A percentile compares a stretch with the other conserved stretches of the same genome.
Evolutionary conservation across 2,888 invertebrate genomes (phyloP).

Genomic region (Boloria euphrosyne): DNA sequence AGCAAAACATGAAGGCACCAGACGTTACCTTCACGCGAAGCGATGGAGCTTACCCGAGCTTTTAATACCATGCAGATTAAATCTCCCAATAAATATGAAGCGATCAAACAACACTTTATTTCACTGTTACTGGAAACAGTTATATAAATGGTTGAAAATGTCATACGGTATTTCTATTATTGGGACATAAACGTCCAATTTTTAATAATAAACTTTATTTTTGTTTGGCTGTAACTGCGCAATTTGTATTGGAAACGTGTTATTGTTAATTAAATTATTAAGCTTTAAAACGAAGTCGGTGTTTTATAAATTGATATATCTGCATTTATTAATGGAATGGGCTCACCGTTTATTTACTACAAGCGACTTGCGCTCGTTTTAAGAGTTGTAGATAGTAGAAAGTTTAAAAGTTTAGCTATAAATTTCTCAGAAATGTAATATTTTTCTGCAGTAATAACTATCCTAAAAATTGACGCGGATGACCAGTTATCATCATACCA

Average conservation of each 20-base stretch:
- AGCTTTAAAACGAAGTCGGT: slow-evolving; percentile 10
- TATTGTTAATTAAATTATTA: slow-evolving; percentile 22
- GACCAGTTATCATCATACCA: too few species aligned
- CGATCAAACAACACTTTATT: slow-evolving; percentile 42
- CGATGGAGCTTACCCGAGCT: slow-evolving; percentile 41
- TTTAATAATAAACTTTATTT: slow-evolving; percentile 28
- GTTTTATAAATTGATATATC: slow-evolving; percentile 10
- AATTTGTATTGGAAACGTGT: slow-evolving; percentile 24
- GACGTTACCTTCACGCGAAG: slow-evolving; percentile 33
- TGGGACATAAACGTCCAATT: slow-evolving; percentile 32
- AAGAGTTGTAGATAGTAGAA: too few species aligned
- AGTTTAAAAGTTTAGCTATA: too few species aligned
- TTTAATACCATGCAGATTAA: slow-evolving; percentile 46
- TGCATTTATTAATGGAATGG: slow-evolving; percentile 10
- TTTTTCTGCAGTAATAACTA: too few species aligned
- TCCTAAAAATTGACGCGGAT: too few species aligned
- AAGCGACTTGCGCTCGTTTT: background rate
- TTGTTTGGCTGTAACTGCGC: slow-evolving; percentile 16
- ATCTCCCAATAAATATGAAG: slow-evolving; percentile 43
- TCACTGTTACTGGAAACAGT: slow-evolving; percentile 39
- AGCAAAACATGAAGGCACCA: slow-evolving; percentile 8
- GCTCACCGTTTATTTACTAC: background rate
- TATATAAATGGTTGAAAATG: slow-evolving; percentile 31
- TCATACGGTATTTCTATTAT: slow-evolving; percentile 35
- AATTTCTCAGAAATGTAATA: too few species aligned